Evolutionary conservation across 1,140 invertebrate genomes (phyloP), one percentile per base, ranked within the genome.

Genomic region (Eupristina koningsbergeri): DNA sequence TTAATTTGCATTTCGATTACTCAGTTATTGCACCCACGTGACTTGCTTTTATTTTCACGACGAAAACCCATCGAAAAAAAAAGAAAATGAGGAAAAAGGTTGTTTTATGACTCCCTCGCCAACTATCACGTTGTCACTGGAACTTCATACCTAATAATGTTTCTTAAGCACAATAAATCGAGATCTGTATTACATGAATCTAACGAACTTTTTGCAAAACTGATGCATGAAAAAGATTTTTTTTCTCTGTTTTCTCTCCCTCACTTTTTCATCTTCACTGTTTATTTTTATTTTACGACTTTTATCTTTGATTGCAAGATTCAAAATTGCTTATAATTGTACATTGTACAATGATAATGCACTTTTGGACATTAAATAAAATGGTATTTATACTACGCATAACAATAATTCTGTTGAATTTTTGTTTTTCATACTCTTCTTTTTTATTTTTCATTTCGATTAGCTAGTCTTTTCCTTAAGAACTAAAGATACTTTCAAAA

Each of bases 1-100:
- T 36, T 76, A 80, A 85, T 82, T 82, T 82, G 81, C 81, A 82
- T 82, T 82, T 76, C 81, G 81, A 82, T 76, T 82, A 82, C 73
- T 22, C 76, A 41, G 45, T 76, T 73, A 53, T 76, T 53, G 58
- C 41, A 17, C 61, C 45, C 29, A 17, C 61, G 31, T 67, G 53
- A 50, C 29, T 63, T 15, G 13, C 36, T 61, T 76, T 64, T 81
- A 58, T 63, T 74, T 58, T 58, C 22, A 26, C 53, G 53, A 58
- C 3, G 19, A 3, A 26, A 58, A 26, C 3, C 53, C 53, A 22
- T 22, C 3, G 13, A 22, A 13, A 26, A 58, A 58, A 26, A 58
- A 22, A 58, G 29, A 53, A 13, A 47, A 17, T 19, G 39, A 22
- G n/a, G 53, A 11, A 26, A 3, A 58, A 26, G 22, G 9, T 5